Evolutionary conservation across 30 jellyfish, hydroid and myxozoan genomes (phyloP), one percentile per base, ranked within the genome.

Genomic region (Aurelia aurita complex sp. Pacific): DNA sequence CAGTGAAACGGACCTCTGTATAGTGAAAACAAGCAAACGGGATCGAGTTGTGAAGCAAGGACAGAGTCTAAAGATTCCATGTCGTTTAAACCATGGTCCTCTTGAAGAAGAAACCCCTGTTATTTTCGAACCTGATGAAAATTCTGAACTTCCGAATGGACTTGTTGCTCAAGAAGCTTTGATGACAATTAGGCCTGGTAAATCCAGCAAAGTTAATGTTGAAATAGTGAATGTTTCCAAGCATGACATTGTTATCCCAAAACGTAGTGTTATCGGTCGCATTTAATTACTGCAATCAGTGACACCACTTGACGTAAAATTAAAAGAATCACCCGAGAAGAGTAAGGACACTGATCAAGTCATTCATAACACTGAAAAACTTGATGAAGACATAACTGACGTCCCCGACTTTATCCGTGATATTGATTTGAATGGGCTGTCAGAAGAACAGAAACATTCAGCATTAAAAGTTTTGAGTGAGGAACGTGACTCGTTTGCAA

Each of bases 121-220:
- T 34, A 0, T 75, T 11, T 75, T 46, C 7, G 76, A 75, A 75
- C 36, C 5, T 18, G 74, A 75, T 29, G 85, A 75, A 29, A 52
- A 5, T 4, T 65, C 51, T 4, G 9, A 54, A 75, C 57, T 17
- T 51, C 46, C 61, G 10, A 6, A 17, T 13, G 81, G 81, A 69
- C 46, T 51, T 43, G 18, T 46, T 52, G 83, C 38, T 17, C 40
- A 65, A 18, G 81, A 80, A 11, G 18, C 50, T 46, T 64, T 77
- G 64, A 16, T 77, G 32, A 60, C 79, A 5, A 32, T 77, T 4
- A 60, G 33, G 57, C 38, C 77, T 5, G 90, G 74, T 3, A 64
- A 67, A 9, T 80, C 90, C 66, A 46, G 82, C 82, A 80, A 69
- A 69, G 83, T 67, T 1, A 80, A 67, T 10, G 19, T 80, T 23